A percentile compares a stretch with the other conserved stretches of the same genome.
phyloP scores from a whole-genome alignment of 2,797 vertebrate species.

The Leucoraja ocellata region DNA sequence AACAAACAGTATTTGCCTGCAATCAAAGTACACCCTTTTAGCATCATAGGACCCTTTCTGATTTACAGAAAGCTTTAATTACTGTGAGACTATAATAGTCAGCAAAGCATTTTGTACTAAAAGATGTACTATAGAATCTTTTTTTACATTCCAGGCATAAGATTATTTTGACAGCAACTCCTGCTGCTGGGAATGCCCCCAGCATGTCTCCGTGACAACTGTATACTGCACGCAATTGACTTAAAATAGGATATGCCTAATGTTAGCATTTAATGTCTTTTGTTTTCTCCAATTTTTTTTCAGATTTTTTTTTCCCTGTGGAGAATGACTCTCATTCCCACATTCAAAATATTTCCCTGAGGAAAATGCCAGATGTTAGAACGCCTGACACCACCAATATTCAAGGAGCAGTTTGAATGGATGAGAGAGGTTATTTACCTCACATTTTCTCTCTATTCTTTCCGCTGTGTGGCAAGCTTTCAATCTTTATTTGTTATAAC shows the following conservation, averaged over 20 bases:
- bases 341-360: background rate
- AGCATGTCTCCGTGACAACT: conserved; percentile 17
- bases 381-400: background rate
- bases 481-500: background rate
- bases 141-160: conserved; percentile 23
- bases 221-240: background rate
- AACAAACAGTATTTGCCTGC: conserved; percentile 18
- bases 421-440: background rate
- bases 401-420: background rate
- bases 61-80: conserved; percentile 29
- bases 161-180: conserved; percentile 34
- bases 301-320: background rate
- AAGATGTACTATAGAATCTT: background rate
- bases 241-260: background rate
- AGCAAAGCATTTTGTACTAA: conserved; percentile 18
- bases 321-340: background rate
- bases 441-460: background rate
- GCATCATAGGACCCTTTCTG: background rate
- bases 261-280: background rate
- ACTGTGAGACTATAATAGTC: conserved; percentile 11
- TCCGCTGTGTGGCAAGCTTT: background rate
- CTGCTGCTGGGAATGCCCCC: conserved; percentile 31
- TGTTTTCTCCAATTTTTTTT: background rate
- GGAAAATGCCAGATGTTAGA: background rate
- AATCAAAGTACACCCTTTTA: conserved; percentile 1